A percentile compares a stretch with the other conserved stretches of the same genome.
These are phyloP conservation scores for Leptothorax acervorum DNA, from an alignment of 2,888 invertebrate genomes.

Conservation along the genomic window DNA sequence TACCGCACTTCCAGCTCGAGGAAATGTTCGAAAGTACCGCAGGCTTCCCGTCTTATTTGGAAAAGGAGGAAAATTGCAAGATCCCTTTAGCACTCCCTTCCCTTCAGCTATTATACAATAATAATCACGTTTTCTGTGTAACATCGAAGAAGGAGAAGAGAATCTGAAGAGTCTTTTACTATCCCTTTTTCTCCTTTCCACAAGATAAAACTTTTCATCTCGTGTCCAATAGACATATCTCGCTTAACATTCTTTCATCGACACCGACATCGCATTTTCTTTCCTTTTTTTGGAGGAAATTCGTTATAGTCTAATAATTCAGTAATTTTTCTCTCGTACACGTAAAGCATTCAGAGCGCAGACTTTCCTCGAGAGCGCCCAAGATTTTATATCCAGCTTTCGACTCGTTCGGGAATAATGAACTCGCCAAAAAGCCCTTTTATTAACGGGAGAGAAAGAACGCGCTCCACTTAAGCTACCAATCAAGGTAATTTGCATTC, in stretches of 20 bases:
- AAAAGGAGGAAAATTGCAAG: background rate
- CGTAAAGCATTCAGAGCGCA: conserved; percentile 11
- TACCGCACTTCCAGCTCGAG: background rate
- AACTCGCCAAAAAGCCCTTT: conserved; percentile 20
- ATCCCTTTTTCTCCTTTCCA: background rate
- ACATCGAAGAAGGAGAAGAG: background rate
- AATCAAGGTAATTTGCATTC: conserved; percentile 74
- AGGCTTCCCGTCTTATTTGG: background rate
- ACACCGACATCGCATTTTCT: background rate
- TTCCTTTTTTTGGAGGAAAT: background rate
- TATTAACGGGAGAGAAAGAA: conserved; percentile 19
- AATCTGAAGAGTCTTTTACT: background rate
- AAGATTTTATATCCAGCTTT: conserved; percentile 21
- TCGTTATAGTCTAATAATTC: conserved; percentile 35
- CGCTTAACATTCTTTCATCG: background rate
- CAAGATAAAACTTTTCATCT: background rate
- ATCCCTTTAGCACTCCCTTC: background rate
- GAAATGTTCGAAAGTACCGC: background rate
- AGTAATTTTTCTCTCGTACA: conserved; percentile 19
- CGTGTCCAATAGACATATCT: background rate
- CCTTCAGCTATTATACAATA: background rate
- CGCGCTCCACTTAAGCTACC: conserved; percentile 61
- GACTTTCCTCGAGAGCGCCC: background rate
- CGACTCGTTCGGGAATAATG: conserved; percentile 21
- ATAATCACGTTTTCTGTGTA: background rate